Conservation (phyloP, 2,888 invertebrate species). For the Ophraella communa region DNA sequence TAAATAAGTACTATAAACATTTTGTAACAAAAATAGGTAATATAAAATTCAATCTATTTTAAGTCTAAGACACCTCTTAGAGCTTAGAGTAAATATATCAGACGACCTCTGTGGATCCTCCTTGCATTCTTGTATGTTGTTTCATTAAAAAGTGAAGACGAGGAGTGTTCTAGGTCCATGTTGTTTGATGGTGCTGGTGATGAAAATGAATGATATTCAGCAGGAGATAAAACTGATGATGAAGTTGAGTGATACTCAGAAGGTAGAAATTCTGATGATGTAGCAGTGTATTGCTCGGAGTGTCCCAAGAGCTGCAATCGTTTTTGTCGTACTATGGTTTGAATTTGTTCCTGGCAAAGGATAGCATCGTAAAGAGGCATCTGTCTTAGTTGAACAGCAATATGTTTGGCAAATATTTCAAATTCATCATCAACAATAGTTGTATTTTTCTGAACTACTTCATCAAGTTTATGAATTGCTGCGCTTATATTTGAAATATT, state of each 20-base stretch:
- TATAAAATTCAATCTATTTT: background rate
- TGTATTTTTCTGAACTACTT: constrained; percentile 29
- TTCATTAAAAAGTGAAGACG: background rate
- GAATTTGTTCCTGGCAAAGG: constrained; percentile 30
- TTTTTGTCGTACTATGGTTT: constrained; percentile 24
- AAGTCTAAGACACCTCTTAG: constrained; percentile 1
- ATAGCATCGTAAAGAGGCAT: constrained; percentile 31
- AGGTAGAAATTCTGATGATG: background rate
- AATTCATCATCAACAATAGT: constrained; percentile 23
- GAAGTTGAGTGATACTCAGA: background rate
- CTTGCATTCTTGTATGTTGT: background rate
- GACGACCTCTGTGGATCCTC: background rate
- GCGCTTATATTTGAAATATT: constrained; percentile 34
- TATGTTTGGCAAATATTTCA: no score
- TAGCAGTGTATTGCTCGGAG: no score
- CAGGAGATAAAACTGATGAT: background rate
- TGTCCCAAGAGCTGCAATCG: background rate
- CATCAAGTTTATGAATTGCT: constrained; percentile 34
- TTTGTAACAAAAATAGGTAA: background rate
- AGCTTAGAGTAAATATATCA: background rate
- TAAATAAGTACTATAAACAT: constrained; percentile 22
- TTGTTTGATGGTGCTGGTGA: background rate
- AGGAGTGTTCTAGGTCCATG: background rate
- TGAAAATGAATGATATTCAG: background rate
- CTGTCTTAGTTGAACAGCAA: constrained; percentile 19